phyloP scores from a whole-genome alignment of 2,113 vertebrate genomes.

The Coracopsis vasa region DNA sequence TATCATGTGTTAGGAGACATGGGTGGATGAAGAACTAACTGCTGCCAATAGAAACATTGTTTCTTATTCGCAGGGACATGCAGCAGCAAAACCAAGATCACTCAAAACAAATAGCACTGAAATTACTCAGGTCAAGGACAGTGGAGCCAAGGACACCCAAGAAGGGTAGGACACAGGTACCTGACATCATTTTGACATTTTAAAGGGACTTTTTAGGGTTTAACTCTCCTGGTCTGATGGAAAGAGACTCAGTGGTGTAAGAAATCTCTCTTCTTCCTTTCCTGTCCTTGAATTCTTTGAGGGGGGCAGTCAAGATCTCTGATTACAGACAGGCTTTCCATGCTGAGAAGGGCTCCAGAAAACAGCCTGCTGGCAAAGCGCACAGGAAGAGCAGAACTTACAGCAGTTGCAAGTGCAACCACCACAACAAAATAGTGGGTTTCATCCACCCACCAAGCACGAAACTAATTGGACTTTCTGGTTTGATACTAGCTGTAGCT shows the following conservation, averaged over 20 bases:
- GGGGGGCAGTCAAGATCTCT: neutral
- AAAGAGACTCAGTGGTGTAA: neutral
- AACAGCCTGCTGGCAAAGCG: neutral
- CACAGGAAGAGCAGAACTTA: neutral
- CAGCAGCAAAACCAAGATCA: slow-evolving; percentile 54
- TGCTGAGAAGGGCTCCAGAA: neutral
- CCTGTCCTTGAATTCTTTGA: neutral
- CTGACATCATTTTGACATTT: slow-evolving; percentile 40
- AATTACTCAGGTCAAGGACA: slow-evolving; percentile 54
- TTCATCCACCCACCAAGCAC: neutral
- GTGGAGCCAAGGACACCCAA: slow-evolving; percentile 61
- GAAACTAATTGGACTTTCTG: neutral
- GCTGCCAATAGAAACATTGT: slow-evolving; percentile 61
- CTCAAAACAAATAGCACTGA: slow-evolving; percentile 55
- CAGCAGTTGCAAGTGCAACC: neutral
- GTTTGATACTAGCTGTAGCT: neutral
- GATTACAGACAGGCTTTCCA: neutral
- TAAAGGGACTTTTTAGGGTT: neutral
- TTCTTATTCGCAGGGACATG: slow-evolving; percentile 54
- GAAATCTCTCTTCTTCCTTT: neutral
- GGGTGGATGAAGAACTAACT: slow-evolving; percentile 36
- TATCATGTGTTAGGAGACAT: neutral
- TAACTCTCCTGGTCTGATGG: neutral
- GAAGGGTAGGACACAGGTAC: slow-evolving; percentile 55
- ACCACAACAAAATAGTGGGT: neutral